Conservation (phyloP, 1,140 invertebrate species). For the Drosophila punjabiensis region DNA sequence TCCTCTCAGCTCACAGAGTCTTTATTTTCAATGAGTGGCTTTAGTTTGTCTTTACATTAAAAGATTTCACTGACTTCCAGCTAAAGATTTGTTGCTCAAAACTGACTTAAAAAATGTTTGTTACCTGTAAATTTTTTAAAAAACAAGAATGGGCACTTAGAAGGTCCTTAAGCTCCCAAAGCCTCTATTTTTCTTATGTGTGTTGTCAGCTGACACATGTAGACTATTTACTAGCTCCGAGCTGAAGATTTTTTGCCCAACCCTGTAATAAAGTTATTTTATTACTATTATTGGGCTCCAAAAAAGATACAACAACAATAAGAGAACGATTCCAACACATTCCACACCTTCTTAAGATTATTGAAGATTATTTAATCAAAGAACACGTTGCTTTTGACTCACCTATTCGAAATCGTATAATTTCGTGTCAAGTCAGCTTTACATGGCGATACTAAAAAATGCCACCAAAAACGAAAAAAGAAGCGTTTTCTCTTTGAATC, state of each 20-base stretch:
- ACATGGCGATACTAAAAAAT: background rate
- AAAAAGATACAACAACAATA: no score
- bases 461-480: background rate
- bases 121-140: no score
- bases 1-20: no score
- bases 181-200: no score
- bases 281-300: no score
- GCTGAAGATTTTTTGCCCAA: background rate
- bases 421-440: slow-evolving; percentile 14
- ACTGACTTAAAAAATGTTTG: background rate
- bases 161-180: background rate
- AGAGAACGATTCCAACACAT: background rate
- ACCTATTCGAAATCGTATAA: slow-evolving; percentile 1
- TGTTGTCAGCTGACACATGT: no score
- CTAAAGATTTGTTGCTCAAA: background rate
- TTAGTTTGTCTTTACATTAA: no score
- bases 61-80: no score
- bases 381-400: slow-evolving; percentile 4
- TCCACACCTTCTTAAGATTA: background rate
- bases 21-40: no score
- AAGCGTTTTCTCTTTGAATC: slow-evolving; percentile 10
- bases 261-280: background rate
- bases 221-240: background rate
- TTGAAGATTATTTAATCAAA: background rate
- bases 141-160: no score